Conservation (phyloP, 2,888 invertebrate genomes). For the Morpho helenor region DNA sequence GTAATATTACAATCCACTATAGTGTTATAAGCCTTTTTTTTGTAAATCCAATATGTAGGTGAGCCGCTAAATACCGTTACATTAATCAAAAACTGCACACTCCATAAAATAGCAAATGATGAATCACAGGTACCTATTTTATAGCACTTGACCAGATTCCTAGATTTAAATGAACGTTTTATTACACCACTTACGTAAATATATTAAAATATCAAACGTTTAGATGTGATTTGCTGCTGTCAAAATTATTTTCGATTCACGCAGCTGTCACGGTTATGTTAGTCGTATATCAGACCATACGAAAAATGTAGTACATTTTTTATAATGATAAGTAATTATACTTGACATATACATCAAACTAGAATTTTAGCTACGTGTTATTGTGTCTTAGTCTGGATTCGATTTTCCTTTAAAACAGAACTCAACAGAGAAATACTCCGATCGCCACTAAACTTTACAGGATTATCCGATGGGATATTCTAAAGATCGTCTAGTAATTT, state of each 20-base stretch:
- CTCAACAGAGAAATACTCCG: too few relatives aligned
- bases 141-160: constrained; percentile 19
- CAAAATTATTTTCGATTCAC: constrained; percentile 11
- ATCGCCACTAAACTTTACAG: too few relatives aligned
- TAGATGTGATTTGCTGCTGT: background rate
- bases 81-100: constrained; percentile 44
- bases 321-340: constrained; percentile 3
- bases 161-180: constrained; percentile 21
- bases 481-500: too few relatives aligned
- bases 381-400: too few relatives aligned
- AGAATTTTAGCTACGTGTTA: too few relatives aligned
- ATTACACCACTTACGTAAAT: constrained; percentile 21
- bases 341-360: background rate
- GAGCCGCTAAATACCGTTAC: constrained; percentile 51
- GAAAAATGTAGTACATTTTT: background rate
- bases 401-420: too few relatives aligned
- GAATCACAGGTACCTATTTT: constrained; percentile 27
- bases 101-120: constrained; percentile 34
- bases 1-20: background rate
- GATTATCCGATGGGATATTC: too few relatives aligned
- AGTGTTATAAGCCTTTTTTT: constrained; percentile 30
- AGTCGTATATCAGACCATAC: constrained; percentile 3
- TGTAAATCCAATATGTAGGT: constrained; percentile 45
- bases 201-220: constrained; percentile 17
- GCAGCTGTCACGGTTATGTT: constrained; percentile 18